Base-by-base conservation (phyloP, 2,888 invertebrate species). In the Euproctis similis region DNA sequence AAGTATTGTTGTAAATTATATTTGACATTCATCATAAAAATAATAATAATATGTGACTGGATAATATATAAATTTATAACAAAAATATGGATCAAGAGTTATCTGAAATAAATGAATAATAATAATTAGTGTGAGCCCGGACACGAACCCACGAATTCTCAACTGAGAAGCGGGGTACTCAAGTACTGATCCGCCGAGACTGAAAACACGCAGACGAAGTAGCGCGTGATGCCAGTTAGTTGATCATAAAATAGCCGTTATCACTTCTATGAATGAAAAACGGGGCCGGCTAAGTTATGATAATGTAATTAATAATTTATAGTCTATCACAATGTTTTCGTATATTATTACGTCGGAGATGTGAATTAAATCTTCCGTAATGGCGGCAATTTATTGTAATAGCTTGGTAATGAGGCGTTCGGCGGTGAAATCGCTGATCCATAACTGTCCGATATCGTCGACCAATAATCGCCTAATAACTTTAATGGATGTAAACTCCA, bases 401-500 rank as follows among this genome's bases (percentile, higher is more conserved):
- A 28, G 35, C 29, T 29, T 29, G 19, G 41, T 52, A 43, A 52
- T 39, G 2, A 21, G 11, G 9, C 10, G 36, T 23, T 33, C 28
- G 27, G 34, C 44, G 30, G 51, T 49, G 40, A 53, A 53, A 53
- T 42, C 36, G 28, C 29, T 25, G 32, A 51, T 53, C 44, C 37
- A 40, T 45, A 49, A 41, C 43, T 33, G 39, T 33, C 43, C 34
- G 34, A 42, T 51, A 47, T 33, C 28, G 40, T 32, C 31, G 25
- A 42, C 30, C 49, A 46, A 49, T 47, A 28, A 30, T 32, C 35
- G 39, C 36, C 41, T 53, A 48, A 53, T 51, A 48, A 51, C 37
- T 38, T 40, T 53, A 51, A 51, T 49, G 41, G 54, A 39, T 43
- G 46, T 42, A 49, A 51, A 53, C 39, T n/a, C n/a, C n/a, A n/a